Conservation (phyloP, 1,140 invertebrate species). For the Cotesia typhae region DNA sequence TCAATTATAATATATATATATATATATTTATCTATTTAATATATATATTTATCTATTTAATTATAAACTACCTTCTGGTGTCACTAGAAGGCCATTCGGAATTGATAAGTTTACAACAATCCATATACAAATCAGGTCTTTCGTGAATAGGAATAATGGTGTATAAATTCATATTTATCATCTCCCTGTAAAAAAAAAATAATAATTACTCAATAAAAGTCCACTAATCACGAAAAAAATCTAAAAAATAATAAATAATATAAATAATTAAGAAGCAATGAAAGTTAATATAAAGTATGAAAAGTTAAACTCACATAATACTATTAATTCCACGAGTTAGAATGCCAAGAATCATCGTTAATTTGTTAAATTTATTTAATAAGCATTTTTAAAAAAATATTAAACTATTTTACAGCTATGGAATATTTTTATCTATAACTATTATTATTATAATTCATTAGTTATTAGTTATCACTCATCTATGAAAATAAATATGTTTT, state of each 20-base stretch:
- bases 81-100: conserved; percentile 82
- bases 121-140: conserved; percentile 72
- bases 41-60: not conserved
- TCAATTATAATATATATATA: no score
- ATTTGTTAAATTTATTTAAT: no score
- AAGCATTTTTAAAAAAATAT: no score
- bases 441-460: no score
- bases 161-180: conserved; percentile 53
- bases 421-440: no score
- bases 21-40: not conserved
- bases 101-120: conserved; percentile 79
- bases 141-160: conserved; percentile 74
- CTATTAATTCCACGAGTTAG: conserved; percentile 3
- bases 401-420: no score
- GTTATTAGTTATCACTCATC: no score
- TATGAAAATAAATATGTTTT: no score
- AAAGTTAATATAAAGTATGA: not conserved
- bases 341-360: not conserved
- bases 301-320: conserved; percentile 4
- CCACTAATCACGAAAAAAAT: not conserved
- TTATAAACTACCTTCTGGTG: conserved; percentile 69
- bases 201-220: conserved; percentile 10
- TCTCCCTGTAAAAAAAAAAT: conserved; percentile 33
- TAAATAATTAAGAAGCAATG: not conserved
- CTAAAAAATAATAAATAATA: not conserved